Evolutionary conservation across 2,888 invertebrate genomes (phyloP).

Genomic region (Anthrax anthrax): DNA sequence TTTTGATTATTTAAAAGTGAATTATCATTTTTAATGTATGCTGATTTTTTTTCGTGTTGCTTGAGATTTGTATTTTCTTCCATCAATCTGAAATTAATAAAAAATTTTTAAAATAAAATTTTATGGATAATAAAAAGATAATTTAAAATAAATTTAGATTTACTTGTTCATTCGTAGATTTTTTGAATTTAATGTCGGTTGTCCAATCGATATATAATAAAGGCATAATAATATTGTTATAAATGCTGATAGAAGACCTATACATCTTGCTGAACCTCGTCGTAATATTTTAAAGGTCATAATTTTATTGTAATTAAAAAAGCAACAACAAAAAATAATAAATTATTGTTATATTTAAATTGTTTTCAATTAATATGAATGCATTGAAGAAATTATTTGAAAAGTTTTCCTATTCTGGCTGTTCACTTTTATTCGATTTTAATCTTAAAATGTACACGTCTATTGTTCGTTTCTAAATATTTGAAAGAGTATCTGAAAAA

Average conservation of each 20-base stretch:
- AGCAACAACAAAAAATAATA: no score
- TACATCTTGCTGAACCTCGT: constrained; percentile 32
- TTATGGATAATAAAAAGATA: no score
- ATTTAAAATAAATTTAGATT: neutral
- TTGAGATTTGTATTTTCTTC: neutral
- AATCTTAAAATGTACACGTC: no score
- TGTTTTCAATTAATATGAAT: no score
- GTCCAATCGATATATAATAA: constrained; percentile 35
- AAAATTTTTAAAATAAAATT: neutral
- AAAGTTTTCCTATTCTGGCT: no score
- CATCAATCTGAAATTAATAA: neutral
- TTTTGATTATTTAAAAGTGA: neutral
- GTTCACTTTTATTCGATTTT: no score
- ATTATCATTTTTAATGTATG: neutral
- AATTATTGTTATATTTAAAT: no score
- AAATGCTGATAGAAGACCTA: constrained; percentile 32
- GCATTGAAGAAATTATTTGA: no score
- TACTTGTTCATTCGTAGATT: constrained; percentile 10
- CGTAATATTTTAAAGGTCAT: constrained; percentile 34
- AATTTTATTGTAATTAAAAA: neutral
- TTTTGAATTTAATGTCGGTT: constrained; percentile 19
- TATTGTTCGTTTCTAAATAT: no score
- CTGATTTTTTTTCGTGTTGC: neutral
- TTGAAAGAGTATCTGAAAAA: no score
- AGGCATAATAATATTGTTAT: constrained; percentile 33